Evolutionary conservation across 30 jellyfish, hydroid and myxozoan genomes (phyloP).

Genomic region (Clytia hemisphaerica): DNA sequence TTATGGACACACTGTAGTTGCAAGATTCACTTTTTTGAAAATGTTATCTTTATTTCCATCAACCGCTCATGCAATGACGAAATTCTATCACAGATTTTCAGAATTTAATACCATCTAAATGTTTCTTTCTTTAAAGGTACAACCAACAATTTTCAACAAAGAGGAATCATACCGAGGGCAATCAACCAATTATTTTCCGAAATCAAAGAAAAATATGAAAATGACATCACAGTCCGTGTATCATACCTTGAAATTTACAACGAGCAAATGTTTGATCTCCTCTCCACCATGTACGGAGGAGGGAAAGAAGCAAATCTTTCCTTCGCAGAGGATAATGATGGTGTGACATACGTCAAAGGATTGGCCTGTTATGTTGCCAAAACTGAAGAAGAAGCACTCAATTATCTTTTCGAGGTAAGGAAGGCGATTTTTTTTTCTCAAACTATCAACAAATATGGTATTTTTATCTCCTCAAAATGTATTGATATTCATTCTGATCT

Average conservation of each 20-base stretch:
- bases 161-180: slow-evolving; percentile 94
- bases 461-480: too few relatives aligned
- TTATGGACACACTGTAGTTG: too few relatives aligned
- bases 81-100: too few relatives aligned
- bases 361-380: slow-evolving; percentile 51
- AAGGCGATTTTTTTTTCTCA: too few relatives aligned
- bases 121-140: slow-evolving; percentile 39
- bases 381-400: slow-evolving; percentile 87
- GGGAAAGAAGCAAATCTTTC: slow-evolving; percentile 16
- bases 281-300: slow-evolving; percentile 8
- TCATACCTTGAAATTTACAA: slow-evolving; percentile 88
- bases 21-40: too few relatives aligned
- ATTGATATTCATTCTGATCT: too few relatives aligned
- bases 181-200: slow-evolving; percentile 58
- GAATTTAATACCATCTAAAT: too few relatives aligned
- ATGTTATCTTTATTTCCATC: too few relatives aligned
- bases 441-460: too few relatives aligned
- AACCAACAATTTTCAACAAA: slow-evolving; percentile 52
- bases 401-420: slow-evolving; percentile 72
- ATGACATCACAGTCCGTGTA: slow-evolving; percentile 49
- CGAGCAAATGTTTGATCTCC: slow-evolving; percentile 71
- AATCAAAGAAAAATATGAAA: slow-evolving; percentile 51
- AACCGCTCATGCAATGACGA: too few relatives aligned
- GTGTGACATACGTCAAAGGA: slow-evolving; percentile 78
- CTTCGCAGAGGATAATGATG: slow-evolving; percentile 56